Conservation (phyloP, 2,113 vertebrate species). For the Lophura nycthemera region DNA sequence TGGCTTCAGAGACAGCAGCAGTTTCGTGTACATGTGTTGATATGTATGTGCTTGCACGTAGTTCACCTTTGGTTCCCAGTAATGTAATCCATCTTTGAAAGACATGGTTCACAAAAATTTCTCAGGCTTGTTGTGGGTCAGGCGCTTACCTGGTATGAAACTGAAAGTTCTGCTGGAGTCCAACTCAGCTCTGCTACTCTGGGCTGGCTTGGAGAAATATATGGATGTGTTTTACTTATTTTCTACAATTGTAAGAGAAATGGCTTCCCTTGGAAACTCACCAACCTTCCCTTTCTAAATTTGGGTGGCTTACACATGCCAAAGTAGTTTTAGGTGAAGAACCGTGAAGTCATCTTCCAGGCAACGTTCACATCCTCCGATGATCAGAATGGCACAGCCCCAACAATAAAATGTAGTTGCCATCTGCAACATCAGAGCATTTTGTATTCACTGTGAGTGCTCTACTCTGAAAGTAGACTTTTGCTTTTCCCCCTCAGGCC, state of each 20-base stretch:
- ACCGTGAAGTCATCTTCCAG: background rate
- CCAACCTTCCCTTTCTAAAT: background rate
- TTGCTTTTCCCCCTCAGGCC: background rate
- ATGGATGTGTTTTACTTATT: background rate
- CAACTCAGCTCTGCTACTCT: background rate
- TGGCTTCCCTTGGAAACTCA: background rate
- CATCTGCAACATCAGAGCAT: background rate
- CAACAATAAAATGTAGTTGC: background rate
- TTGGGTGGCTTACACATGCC: background rate
- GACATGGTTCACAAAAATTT: rapidly evolving
- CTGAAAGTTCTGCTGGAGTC: background rate
- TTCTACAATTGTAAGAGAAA: background rate
- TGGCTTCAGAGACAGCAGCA: background rate
- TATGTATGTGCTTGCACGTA: background rate
- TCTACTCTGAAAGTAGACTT: background rate
- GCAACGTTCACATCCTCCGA: background rate
- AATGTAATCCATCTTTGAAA: background rate
- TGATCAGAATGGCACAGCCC: background rate
- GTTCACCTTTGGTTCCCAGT: background rate
- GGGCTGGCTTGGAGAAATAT: background rate
- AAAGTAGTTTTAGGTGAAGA: background rate
- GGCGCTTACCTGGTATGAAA: background rate
- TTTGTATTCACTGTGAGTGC: background rate
- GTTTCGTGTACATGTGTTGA: background rate
- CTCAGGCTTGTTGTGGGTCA: rapidly evolving